These are phyloP conservation scores for Chondrosia reniformis DNA, from an alignment of 37 sponge, comb jelly and placozoan species.

Conservation along the genomic window DNA sequence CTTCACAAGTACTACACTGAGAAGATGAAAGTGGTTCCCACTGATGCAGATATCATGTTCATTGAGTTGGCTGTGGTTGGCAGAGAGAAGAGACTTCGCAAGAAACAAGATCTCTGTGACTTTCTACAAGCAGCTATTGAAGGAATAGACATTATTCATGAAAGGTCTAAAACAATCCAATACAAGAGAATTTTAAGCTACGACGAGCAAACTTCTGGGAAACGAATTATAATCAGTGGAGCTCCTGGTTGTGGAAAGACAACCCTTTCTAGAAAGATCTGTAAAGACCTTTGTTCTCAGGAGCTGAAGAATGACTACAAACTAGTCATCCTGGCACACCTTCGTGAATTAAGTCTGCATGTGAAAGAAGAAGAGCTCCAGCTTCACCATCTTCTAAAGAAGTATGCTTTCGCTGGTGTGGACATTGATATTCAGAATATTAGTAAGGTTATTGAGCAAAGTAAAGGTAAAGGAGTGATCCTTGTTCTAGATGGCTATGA, in stretches of 20 bases:
- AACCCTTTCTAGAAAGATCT: background rate
- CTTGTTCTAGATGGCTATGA: conserved; percentile 15
- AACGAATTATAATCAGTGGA: conserved; percentile 2
- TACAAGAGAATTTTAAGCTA: background rate
- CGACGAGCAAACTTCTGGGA: too few relatives aligned
- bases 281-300: background rate
- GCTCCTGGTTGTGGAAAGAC: conserved; percentile 19
- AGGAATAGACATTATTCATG: background rate
- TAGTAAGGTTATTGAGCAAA: background rate
- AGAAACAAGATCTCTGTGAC: background rate
- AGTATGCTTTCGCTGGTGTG: background rate
- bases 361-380: background rate
- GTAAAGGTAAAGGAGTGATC: background rate
- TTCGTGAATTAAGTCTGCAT: conserved; percentile 6
- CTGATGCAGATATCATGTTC: too few relatives aligned
- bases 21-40: too few relatives aligned
- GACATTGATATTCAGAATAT: background rate
- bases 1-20: too few relatives aligned
- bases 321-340: conserved; percentile 7
- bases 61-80: background rate
- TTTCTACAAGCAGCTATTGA: background rate
- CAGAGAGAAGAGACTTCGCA: background rate
- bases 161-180: background rate
- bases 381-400: background rate
- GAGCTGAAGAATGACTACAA: background rate